Evolutionary conservation across 2,797 vertebrate species (phyloP).

Genomic region (Lophura swinhoii): DNA sequence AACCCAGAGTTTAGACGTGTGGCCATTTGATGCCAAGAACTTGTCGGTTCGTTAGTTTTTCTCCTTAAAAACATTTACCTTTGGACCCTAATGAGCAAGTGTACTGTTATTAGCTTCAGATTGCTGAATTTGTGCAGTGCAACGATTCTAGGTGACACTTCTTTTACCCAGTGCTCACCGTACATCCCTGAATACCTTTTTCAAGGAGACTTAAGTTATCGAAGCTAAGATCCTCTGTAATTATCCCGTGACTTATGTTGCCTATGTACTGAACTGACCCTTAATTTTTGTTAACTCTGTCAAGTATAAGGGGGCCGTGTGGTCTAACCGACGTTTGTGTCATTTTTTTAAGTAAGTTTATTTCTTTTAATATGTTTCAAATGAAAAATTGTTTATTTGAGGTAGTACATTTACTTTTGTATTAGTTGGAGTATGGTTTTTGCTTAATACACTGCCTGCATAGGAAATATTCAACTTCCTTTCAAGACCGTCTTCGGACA

Average conservation of each 20-base stretch:
- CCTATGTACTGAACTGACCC: background rate
- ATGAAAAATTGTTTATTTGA: conserved; percentile 66
- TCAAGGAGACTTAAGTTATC: background rate
- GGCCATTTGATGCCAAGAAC: background rate
- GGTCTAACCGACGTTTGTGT: conserved; percentile 34
- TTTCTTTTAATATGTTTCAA: conserved; percentile 58
- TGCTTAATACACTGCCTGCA: conserved; percentile 54
- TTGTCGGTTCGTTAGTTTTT: background rate
- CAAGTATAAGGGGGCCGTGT: conserved; percentile 10
- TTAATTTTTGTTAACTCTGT: conserved; percentile 40
- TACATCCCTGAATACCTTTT: background rate
- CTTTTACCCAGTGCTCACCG: background rate
- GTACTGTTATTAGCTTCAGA: background rate
- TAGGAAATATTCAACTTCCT: conserved; percentile 27
- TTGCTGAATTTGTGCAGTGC: background rate
- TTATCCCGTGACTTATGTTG: background rate
- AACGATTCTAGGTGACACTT: background rate
- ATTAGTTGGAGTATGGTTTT: conserved; percentile 56
- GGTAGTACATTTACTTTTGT: conserved; percentile 61
- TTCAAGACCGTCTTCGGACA: conserved; percentile 38
- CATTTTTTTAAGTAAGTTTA: conserved; percentile 34
- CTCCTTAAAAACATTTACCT: background rate
- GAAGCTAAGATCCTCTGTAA: too few species aligned
- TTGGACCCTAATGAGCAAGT: conserved; percentile 37
- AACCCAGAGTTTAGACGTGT: background rate